Evolutionary conservation across 2,888 invertebrate genomes (phyloP), one percentile per base, ranked within the genome.

Genomic region (Tubiluchus corallicola): DNA sequence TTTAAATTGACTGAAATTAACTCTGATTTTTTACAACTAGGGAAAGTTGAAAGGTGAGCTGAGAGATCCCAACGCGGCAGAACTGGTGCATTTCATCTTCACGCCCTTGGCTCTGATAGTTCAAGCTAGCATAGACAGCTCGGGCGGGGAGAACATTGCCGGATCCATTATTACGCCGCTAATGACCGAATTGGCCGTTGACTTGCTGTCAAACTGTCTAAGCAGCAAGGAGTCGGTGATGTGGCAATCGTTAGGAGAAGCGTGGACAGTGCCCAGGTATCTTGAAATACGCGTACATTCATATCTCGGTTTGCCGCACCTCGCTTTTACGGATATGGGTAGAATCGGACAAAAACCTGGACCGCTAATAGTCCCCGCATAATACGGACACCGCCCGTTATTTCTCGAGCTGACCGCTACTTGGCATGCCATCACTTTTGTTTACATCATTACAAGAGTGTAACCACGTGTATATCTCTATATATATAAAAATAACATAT

Each of bases 51-150:
- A 94, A 61, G 83, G 88, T 4, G 92, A 96, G 65, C 98, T 98
- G 53, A 96, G 96, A 64, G 94, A 96, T 65, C 98, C 98, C 0
- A 98, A 98, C 66, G 96, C 98, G 4, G 96, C 98, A 0, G 98
- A 98, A 66, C 69, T 98, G 55, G 87, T 98, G 41, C 98, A 98
- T 67, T 98, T 96, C 66, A 72, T 98, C 45, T 98, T 98, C 69
- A 94, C 96, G 16, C 98, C 98, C 1, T 69, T 98, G 58, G 90
- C 92, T 20, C 72, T 98, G 52, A 94, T 98, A 57, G 88, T 98
- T 52, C 94, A 98, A 65, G 94, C 96, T 2, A 84, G 90, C 3
- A 82, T 85, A 59, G 90, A 85, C 57, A 82, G 82, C 0, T 77
- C 79, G 55, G 82, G 82, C 58, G 82, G 81, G 52, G 72, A 80